These are phyloP conservation scores for Allolobophora icterica DNA, from an alignment of 2,888 invertebrate genomes.

Conservation along the genomic window DNA sequence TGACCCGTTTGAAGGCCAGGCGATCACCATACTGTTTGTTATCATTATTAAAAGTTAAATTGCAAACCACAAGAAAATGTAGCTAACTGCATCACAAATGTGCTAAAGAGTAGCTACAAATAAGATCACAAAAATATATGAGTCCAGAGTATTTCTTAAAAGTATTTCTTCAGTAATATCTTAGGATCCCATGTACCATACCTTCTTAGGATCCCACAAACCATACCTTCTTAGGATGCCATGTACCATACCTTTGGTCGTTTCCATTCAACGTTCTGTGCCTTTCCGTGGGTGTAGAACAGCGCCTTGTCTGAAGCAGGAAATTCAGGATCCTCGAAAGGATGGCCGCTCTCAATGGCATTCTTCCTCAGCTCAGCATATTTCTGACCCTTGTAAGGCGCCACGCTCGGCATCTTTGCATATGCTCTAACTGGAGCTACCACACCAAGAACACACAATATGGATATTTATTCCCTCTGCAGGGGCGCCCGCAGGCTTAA, in stretches of 20 bases:
- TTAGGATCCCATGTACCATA: slow-evolving; percentile 39
- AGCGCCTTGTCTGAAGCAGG: slow-evolving; percentile 67
- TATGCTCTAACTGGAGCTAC: neutral
- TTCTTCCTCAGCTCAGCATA: slow-evolving; percentile 67
- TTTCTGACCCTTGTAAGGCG: slow-evolving; percentile 67
- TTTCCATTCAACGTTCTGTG: slow-evolving; percentile 62
- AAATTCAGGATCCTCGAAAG: slow-evolving; percentile 69
- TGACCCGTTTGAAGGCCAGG: neutral
- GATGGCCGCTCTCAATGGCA: slow-evolving; percentile 62
- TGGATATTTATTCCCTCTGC: no score
- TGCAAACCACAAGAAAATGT: no score
- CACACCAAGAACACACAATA: neutral
- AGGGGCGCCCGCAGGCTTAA: no score
- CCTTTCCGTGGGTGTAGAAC: slow-evolving; percentile 57
- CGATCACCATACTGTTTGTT: neutral
- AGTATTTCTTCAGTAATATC: no score
- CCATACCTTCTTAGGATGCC: no score
- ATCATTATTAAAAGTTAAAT: no score
- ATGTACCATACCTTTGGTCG: slow-evolving; percentile 58
- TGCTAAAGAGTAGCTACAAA: no score
- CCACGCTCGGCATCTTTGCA: slow-evolving; percentile 21
- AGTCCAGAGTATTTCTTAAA: no score
- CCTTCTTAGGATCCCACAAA: slow-evolving; percentile 49
- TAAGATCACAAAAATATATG: no score
- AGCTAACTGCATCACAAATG: no score